These are phyloP conservation scores for Paratrypauchen microcephalus DNA, from an alignment of 2,797 vertebrate species.

Conservation along the genomic window DNA sequence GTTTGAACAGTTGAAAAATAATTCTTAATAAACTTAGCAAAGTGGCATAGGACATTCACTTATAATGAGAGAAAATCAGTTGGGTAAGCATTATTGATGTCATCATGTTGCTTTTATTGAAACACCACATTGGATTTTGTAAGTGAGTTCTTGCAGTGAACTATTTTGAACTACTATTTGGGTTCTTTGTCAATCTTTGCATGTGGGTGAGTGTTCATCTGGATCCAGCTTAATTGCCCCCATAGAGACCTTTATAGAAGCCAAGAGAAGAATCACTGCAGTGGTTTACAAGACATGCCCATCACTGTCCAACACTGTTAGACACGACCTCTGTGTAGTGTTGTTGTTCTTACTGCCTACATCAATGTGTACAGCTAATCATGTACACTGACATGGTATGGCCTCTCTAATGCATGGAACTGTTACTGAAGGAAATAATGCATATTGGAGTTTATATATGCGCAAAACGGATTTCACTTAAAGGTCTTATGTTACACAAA, in stretches of 20 bases:
- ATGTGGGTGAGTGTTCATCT: conserved; percentile 36
- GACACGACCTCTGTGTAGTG: not conserved
- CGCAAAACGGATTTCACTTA: conserved; percentile 7
- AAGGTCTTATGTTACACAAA: not conserved
- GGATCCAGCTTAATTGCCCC: conserved; percentile 51
- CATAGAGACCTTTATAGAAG: conserved; percentile 28
- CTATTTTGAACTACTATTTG: not conserved
- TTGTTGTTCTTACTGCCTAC: conserved; percentile 11
- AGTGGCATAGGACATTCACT: too few species aligned
- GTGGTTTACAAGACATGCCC: conserved; percentile 8
- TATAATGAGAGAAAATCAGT: too few species aligned
- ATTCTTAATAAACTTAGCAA: too few species aligned
- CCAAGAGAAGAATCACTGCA: conserved; percentile 11
- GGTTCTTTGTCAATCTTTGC: conserved; percentile 7
- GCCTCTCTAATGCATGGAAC: not conserved
- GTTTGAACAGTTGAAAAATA: too few species aligned
- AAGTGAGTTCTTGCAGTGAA: not conserved
- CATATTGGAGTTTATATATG: conserved; percentile 24
- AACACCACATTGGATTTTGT: not conserved
- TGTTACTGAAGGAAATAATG: conserved; percentile 11
- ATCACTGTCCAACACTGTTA: conserved; percentile 1
- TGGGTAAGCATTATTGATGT: too few species aligned
- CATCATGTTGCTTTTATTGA: not conserved
- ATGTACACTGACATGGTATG: conserved; percentile 9
- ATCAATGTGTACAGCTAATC: not conserved